Evolutionary conservation across 1,140 invertebrate genomes (phyloP), one percentile per base, ranked within the genome.

Genomic region (Heliconius himera): DNA sequence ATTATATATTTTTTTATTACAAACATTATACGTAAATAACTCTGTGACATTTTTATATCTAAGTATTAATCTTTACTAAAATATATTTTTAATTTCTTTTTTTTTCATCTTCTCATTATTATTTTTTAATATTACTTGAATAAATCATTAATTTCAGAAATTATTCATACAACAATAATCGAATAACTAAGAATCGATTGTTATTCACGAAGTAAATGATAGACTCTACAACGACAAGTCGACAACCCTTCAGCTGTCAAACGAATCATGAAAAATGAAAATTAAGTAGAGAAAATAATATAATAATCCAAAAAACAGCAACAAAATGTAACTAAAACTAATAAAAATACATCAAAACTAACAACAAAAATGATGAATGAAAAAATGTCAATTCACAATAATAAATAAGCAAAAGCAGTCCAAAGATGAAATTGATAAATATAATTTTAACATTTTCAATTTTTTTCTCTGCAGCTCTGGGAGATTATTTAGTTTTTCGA

Each of bases 401-500:
- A 29, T 13, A 29, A 66, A 66, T 66, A 16, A 66, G 26, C 11
- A 13, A 66, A 29, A 29, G 9, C 22, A 29, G 11, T 29, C 60
- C 76, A 78, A 66, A 83, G 41, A 88, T 89, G 86, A 90, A 82
- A 79, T 75, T 81, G 71, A 29, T 84, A n/a, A 87, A 80, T 38
- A 46, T 86, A 22, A 36, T 87, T 38, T 70, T 90, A n/a, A 85
- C 87, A 29, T n/a, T 90, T 22, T 78, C 83, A 18, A 80, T 93
- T 82, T 84, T 81, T 75, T 66, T 78, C 54, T 77, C 86, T 0
- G 88, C 89, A 0, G 51, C 85, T 75, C 2, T 88, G 22, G 92
- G 92, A 8, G 92, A 93, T 81, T 88, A 87, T 78, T 13, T 93
- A 0, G 92, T 92, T 3, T 92, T 90, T 76, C 82, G 86, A 60